Percentiles rank a stretch among this genome's conserved stretches.
These are phyloP conservation scores for Pituophis catenifer DNA, from an alignment of 2,113 vertebrate genomes.

Conservation along the genomic window DNA sequence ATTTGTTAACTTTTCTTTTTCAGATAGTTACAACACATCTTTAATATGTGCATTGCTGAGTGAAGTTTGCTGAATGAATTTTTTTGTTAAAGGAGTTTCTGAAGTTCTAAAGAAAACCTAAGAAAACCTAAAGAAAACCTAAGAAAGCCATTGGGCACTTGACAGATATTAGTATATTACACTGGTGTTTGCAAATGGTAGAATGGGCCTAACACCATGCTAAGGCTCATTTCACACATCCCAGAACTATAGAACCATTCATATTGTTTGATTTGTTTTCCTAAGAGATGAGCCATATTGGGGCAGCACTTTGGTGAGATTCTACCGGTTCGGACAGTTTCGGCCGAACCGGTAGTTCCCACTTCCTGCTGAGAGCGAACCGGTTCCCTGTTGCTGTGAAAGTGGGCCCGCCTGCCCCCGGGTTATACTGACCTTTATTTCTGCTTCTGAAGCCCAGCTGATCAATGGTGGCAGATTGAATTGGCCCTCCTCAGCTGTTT, in stretches of 20 bases:
- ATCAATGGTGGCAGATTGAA: no score
- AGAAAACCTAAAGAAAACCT: not conserved
- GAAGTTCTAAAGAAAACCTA: not conserved
- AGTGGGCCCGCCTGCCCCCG: no score
- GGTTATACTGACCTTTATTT: no score
- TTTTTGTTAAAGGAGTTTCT: not conserved
- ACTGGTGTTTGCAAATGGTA: not conserved
- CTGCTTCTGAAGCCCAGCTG: no score
- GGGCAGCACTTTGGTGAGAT: not conserved
- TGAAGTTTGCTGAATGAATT: not conserved
- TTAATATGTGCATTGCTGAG: conserved; percentile 45
- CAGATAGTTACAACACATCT: conserved; percentile 36
- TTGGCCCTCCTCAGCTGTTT: no score
- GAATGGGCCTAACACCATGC: not conserved
- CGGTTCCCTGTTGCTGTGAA: no score
- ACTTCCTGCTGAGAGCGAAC: no score
- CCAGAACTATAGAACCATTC: not conserved
- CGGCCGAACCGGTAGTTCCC: no score
- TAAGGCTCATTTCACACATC: not conserved
- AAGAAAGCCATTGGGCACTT: not conserved
- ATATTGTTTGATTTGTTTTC: not conserved
- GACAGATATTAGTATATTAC: not conserved
- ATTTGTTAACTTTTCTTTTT: conserved; percentile 44
- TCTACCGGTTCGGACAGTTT: no score
- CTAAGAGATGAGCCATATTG: not conserved